A percentile compares a stretch with the other conserved stretches of the same genome.
Evolutionary conservation across 1,140 invertebrate species (phyloP).

Genomic region (Aphelinus certus): DNA sequence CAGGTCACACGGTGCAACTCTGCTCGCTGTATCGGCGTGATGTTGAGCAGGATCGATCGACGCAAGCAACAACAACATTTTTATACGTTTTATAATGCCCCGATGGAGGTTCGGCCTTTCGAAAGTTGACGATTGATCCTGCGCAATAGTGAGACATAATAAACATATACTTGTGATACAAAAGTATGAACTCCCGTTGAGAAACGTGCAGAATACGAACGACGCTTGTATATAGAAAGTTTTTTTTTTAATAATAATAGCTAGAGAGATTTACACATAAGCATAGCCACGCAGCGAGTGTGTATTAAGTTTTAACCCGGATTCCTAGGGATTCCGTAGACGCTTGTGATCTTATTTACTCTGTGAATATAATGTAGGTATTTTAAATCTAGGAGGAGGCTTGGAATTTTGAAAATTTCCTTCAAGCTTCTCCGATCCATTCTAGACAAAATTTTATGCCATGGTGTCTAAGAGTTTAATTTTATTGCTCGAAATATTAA

Average conservation of each 20-base stretch:
- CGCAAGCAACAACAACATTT: not conserved
- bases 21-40: conserved; percentile 11
- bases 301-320: conserved; percentile 58
- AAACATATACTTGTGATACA: conserved; percentile 29
- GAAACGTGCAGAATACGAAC: conserved; percentile 42
- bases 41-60: conserved; percentile 22
- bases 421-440: conserved; percentile 54
- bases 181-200: conserved; percentile 32
- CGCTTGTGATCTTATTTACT: conserved; percentile 66
- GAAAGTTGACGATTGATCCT: conserved; percentile 21
- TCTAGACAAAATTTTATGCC: conserved; percentile 62
- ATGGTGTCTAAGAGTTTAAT: conserved; percentile 41
- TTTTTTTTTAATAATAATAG: conserved; percentile 44
- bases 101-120: not conserved
- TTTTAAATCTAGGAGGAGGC: conserved; percentile 51
- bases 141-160: not conserved
- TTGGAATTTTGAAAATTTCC: conserved; percentile 47
- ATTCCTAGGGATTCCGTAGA: conserved; percentile 52
- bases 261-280: conserved; percentile 42
- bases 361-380: conserved; percentile 44
- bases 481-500: not conserved
- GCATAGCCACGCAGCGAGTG: conserved; percentile 47
- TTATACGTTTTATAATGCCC: conserved; percentile 14
- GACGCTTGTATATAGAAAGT: conserved; percentile 48
- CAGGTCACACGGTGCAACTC: conserved; percentile 9